Percentiles rank a stretch among this genome's conserved stretches.
Evolutionary conservation across 2,797 vertebrate species (phyloP).

Genomic region (Catharus ustulatus): DNA sequence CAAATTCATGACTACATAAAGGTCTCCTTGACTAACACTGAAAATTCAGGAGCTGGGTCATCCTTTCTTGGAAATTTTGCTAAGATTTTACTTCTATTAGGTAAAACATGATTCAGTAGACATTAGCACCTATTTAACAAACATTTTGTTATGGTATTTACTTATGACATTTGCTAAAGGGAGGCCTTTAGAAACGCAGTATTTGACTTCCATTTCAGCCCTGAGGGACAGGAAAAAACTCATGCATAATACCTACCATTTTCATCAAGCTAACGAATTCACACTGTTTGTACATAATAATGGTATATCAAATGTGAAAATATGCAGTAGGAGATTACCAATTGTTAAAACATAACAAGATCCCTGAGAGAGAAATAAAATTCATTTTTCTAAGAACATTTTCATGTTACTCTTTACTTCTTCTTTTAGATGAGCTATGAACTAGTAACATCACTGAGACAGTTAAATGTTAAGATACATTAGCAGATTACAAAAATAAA

Average conservation of each 20-base stretch:
- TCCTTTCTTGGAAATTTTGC: background rate
- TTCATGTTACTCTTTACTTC: slow-evolving; percentile 35
- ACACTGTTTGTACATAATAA: slow-evolving; percentile 57
- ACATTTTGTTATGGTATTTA: slow-evolving; percentile 53
- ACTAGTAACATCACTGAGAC: slow-evolving; percentile 11
- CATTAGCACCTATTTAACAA: slow-evolving; percentile 49
- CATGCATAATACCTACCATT: slow-evolving; percentile 37
- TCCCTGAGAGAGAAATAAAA: slow-evolving; percentile 46
- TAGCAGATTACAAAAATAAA: slow-evolving; percentile 42
- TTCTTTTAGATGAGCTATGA: slow-evolving; percentile 14
- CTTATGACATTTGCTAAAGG: slow-evolving; percentile 47
- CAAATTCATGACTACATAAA: background rate
- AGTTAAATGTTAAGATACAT: slow-evolving; percentile 30
- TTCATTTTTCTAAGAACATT: slow-evolving; percentile 62
- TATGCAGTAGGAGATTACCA: slow-evolving; percentile 45
- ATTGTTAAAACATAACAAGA: slow-evolving; percentile 43
- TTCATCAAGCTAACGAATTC: slow-evolving; percentile 61
- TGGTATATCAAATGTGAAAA: slow-evolving; percentile 51
- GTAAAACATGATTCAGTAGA: slow-evolving; percentile 4
- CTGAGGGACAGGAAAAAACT: slow-evolving; percentile 9
- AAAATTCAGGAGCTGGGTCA: background rate
- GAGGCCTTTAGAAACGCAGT: slow-evolving; percentile 21
- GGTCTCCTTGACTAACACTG: background rate
- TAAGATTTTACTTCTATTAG: slow-evolving; percentile 16
- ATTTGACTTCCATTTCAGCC: slow-evolving; percentile 49